Evolutionary conservation across 2,888 invertebrate species (phyloP).

Genomic region (Clostera curtula): DNA sequence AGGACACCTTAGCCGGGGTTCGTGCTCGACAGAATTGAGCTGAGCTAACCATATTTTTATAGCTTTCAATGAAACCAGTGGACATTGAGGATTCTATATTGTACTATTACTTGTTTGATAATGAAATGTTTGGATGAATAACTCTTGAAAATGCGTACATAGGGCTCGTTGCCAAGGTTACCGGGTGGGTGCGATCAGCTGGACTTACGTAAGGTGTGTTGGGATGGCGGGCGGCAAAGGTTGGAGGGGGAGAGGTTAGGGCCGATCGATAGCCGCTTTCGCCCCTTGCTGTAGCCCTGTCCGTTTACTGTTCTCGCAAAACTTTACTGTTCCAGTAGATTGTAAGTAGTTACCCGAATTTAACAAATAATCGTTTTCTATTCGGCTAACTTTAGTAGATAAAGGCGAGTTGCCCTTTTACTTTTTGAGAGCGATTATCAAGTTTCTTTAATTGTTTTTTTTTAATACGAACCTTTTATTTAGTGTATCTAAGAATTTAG

Average conservation of each 20-base stretch:
- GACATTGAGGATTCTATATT: not conserved
- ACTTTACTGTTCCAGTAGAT: slow-evolving; percentile 25
- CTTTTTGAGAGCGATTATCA: slow-evolving; percentile 9
- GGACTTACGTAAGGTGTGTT: slow-evolving; percentile 67
- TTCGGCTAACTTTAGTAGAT: slow-evolving; percentile 14
- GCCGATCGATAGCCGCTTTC: slow-evolving; percentile 67
- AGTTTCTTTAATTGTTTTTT: slow-evolving; percentile 7
- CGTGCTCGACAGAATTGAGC: slow-evolving; percentile 6
- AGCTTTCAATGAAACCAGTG: not conserved
- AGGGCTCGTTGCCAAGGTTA: slow-evolving; percentile 67
- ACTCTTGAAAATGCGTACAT: slow-evolving; percentile 42
- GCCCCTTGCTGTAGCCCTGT: slow-evolving; percentile 53
- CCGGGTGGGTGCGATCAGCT: slow-evolving; percentile 71
- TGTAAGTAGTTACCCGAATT: slow-evolving; percentile 18
- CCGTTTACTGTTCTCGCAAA: slow-evolving; percentile 41
- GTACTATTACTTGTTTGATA: slow-evolving; percentile 10
- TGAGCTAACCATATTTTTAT: not conserved
- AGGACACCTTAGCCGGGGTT: slow-evolving; percentile 23
- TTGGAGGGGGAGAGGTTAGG: slow-evolving; percentile 44
- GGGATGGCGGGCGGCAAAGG: slow-evolving; percentile 29
- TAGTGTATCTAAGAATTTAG: no score
- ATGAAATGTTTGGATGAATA: no score
- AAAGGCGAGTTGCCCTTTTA: slow-evolving; percentile 9
- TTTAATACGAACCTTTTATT: no score
- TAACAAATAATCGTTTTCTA: slow-evolving; percentile 15